phyloP scores from a whole-genome alignment of 1,140 invertebrate genomes.

The Brachionus paranguensis region DNA sequence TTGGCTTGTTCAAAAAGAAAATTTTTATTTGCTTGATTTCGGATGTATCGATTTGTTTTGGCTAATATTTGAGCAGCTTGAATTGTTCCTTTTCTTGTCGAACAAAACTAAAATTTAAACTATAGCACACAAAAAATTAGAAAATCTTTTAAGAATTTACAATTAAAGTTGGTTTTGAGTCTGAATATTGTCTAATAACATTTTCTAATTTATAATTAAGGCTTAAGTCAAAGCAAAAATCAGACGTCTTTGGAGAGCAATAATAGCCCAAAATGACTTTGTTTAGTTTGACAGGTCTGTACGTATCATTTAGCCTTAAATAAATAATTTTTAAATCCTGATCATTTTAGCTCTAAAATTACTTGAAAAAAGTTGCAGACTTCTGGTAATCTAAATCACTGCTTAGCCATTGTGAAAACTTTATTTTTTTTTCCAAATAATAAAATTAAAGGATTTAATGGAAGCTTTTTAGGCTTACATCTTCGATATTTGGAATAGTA shows the following conservation, averaged over 20 bases:
- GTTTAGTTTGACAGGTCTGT: constrained; percentile 66
- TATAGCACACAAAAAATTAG: not conserved
- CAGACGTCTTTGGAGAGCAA: constrained; percentile 55
- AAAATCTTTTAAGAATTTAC: constrained; percentile 44
- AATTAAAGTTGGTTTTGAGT: constrained; percentile 69
- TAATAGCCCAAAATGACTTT: constrained; percentile 68
- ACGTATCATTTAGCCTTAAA: constrained; percentile 64
- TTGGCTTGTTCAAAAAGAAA: constrained; percentile 50
- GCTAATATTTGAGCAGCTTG: constrained; percentile 64
- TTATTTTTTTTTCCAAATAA: not conserved
- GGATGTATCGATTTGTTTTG: constrained; percentile 60
- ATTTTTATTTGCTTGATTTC: constrained; percentile 55
- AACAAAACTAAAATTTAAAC: constrained; percentile 66
- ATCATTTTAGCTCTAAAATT: constrained; percentile 41
- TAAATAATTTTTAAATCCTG: not conserved
- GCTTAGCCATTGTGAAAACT: constrained; percentile 65
- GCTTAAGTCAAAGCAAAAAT: constrained; percentile 70
- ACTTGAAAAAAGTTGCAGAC: constrained; percentile 53
- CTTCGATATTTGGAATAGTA: constrained; percentile 70
- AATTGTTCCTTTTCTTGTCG: constrained; percentile 67
- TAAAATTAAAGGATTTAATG: not conserved
- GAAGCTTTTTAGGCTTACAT: constrained; percentile 54
- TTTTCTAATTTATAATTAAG: constrained; percentile 68
- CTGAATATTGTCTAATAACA: constrained; percentile 66
- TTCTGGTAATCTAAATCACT: constrained; percentile 45